Evolutionary conservation across 2,888 invertebrate genomes (phyloP), one percentile per base, ranked within the genome.

Genomic region (Loripinus fragilis): DNA sequence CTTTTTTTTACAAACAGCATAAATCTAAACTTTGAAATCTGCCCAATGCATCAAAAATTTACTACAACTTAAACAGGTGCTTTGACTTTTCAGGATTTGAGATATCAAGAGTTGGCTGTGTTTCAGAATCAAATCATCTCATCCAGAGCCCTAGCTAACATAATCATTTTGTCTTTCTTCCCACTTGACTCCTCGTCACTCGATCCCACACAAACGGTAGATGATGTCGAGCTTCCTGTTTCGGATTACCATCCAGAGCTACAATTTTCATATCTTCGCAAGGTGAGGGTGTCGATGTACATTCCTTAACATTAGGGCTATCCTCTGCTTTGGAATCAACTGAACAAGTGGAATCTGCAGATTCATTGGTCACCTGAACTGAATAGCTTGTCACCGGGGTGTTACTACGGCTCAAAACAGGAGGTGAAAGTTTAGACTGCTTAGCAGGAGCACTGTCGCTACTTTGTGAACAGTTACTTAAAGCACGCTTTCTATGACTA

Each of bases 161-260:
- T 2, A 60, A 33, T 67, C 45, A 67, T 41, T 82, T 80, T 68
- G 67, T 76, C 72, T 48, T 85, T 81, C 48, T 42, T n/a, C 88
- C 88, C 8, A 85, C 83, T 72, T 90, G 89, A 77, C 89, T 89
- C 28, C 90, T 79, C 0, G 88, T 89, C 30, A 88, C 83, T 28
- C 91, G 66, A 50, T 91, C 91, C 89, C 89, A 91, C 1, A 90
- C 90, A 80, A 90, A 91, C 3, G 86, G 87, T 8, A 87, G 71
- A 70, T 86, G 85, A 64, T 87, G 87, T 28, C 87, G 45, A 15
- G 87, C 87, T 64, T 86, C 87, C 10, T 81, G 41, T 60, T 82
- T 83, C 30, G 60, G 67, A 28, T 33, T 20, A 20, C 68, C 20
- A 7, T 42, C 66, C 23, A 50, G 69, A 1, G 60, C 15, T 12